Evolutionary conservation across 2,797 vertebrate species (phyloP).

Genomic region (Cuniculus paca): DNA sequence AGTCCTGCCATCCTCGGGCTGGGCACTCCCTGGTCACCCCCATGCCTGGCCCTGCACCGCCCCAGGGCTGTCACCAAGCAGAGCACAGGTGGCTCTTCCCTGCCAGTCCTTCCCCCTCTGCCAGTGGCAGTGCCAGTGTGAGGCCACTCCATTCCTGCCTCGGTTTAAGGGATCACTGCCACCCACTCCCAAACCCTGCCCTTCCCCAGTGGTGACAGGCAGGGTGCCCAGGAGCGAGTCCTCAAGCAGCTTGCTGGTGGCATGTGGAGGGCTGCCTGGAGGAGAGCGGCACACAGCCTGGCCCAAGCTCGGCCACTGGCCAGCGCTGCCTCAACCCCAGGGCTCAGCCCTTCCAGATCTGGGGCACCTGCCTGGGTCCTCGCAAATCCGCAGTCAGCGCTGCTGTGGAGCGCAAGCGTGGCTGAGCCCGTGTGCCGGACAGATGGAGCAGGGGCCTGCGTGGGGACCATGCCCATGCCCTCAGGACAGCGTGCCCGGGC

Average conservation of each 20-base stretch:
- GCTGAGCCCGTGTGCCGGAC: background rate
- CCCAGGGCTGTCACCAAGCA: background rate
- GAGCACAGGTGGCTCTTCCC: background rate
- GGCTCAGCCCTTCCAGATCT: too few species aligned
- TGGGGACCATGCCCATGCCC: background rate
- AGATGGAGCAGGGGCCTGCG: background rate
- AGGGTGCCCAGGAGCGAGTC: too few species aligned
- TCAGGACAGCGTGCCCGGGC: background rate
- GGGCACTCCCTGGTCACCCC: too few species aligned
- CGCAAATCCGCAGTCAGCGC: background rate
- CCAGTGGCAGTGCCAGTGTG: rapidly evolving
- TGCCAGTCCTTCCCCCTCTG: background rate
- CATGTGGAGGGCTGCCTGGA: background rate
- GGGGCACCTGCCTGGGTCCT: background rate
- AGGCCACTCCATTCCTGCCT: rapidly evolving
- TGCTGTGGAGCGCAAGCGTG: background rate
- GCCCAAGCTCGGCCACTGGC: background rate
- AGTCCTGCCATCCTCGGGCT: background rate
- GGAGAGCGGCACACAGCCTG: background rate
- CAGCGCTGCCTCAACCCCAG: background rate
- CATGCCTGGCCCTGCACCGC: background rate
- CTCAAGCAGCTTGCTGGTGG: background rate
- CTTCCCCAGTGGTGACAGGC: rapidly evolving
- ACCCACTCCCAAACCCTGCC: background rate
- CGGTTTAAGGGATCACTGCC: rapidly evolving